Base-by-base conservation (phyloP, 1,140 invertebrate species). In the Pseudomyrmex pallidus region DNA sequence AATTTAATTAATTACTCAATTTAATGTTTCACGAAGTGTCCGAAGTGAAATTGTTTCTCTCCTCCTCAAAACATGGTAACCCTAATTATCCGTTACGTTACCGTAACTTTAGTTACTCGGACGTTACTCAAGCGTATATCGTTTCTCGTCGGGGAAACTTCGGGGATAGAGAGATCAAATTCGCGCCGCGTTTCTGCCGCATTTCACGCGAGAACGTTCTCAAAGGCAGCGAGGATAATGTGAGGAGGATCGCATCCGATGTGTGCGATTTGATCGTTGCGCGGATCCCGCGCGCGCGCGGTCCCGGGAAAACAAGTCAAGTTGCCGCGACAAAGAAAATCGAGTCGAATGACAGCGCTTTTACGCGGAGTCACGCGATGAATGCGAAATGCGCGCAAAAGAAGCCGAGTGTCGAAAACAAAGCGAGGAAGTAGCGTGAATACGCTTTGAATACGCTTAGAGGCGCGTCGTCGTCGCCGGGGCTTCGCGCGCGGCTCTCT, bases 341-440 rank as follows among this genome's bases (percentile, higher is more conserved):
- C 64, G 76, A n/a, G n/a, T 61, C 15, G 44, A 48, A 80, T 59
- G 54, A 59, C 46, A 61, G 12, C 46, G 66, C 66, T 35, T 78
- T 78, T 61, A 61, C 44, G 46, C 25, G 2, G 54, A 52, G 50
- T 48, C 54, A 54, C 59, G 76, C 20, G n/a, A 72, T 50, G 76
- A 59, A 80, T 72, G 76, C 44, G 12, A 80, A 61, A 59, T 59
- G n/a, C 44, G 35, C 44, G n/a, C 48, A 72, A 68, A 68, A 68
- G 64, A 78, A 72, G 54, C 22, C 15, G 44, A 25, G n/a, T 61
- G 68, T 80, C 66, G 76, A 72, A 80, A 61, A 80, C 76, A 80
- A 80, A 80, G 76, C 76, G 54, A 80, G 76, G 76, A 80, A 80
- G 66, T 72, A 70, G 44, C 76, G 44, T 35, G 66, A 80, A 72